Evolutionary conservation across 2,888 invertebrate species (phyloP).

Genomic region (Caradrina kadenii): DNA sequence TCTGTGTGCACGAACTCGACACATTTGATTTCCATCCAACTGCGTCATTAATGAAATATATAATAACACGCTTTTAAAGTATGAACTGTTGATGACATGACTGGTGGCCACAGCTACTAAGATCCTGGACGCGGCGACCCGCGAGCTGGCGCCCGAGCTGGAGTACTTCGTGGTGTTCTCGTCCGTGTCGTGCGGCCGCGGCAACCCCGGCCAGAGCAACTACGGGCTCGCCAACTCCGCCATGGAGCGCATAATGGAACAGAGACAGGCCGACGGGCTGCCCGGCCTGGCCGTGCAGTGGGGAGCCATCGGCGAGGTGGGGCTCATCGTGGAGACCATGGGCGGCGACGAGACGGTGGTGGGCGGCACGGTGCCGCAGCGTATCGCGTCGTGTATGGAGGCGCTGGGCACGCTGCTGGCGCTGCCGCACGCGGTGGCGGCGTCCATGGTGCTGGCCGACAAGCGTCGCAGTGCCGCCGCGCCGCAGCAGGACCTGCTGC

Average conservation of each 20-base stretch:
- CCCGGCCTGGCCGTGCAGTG: slow-evolving; percentile 98
- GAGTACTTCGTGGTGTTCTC: slow-evolving; percentile 99
- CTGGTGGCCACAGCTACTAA: slow-evolving; percentile 90
- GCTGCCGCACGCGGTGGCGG: slow-evolving; percentile 95
- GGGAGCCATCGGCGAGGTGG: slow-evolving; percentile 99
- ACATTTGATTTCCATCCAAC: no score
- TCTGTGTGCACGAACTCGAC: no score
- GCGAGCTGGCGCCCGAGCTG: slow-evolving; percentile 94
- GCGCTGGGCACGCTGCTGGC: slow-evolving; percentile 97
- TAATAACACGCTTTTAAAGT: neutral
- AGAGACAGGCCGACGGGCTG: slow-evolving; percentile 94
- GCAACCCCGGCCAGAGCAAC: slow-evolving; percentile 98
- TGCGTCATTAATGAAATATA: no score
- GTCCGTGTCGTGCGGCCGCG: slow-evolving; percentile 98
- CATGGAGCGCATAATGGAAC: slow-evolving; percentile 98
- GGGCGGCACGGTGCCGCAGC: slow-evolving; percentile 98
- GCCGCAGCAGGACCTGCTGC: slow-evolving; percentile 91
- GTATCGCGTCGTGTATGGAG: slow-evolving; percentile 97
- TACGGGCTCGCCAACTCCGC: slow-evolving; percentile 99
- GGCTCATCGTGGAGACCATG: slow-evolving; percentile 97
- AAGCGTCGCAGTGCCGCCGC: slow-evolving; percentile 92
- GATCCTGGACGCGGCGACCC: slow-evolving; percentile 94
- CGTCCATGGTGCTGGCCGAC: slow-evolving; percentile 97
- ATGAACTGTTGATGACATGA: neutral
- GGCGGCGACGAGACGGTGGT: slow-evolving; percentile 97